Evolutionary conservation across 1,140 invertebrate species (phyloP).

Genomic region (Camponotus pennsylvanicus): DNA sequence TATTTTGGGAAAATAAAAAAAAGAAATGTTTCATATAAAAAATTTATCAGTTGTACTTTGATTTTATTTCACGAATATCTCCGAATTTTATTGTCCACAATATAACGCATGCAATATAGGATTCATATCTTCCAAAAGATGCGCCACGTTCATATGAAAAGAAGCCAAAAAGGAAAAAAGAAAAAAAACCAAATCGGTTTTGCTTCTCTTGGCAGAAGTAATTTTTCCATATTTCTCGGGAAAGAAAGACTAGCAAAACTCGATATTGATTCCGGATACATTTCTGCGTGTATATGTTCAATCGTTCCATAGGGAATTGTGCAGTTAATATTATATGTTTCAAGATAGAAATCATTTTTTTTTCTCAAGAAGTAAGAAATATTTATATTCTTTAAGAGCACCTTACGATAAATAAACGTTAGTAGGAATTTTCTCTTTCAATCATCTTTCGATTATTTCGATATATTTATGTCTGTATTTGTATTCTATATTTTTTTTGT

Average conservation of each 20-base stretch:
- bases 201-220: conserved; percentile 33
- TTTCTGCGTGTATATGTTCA: conserved; percentile 26
- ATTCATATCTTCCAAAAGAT: conserved; percentile 6
- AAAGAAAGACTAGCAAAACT: conserved; percentile 25
- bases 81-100: background rate
- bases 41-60: background rate
- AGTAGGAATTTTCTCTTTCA: background rate
- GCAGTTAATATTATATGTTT: conserved; percentile 63
- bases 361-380: background rate
- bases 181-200: conserved; percentile 40
- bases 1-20: conserved; percentile 4
- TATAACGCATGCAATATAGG: background rate
- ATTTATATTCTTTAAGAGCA: conserved; percentile 15
- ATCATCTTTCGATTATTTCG: background rate
- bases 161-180: background rate
- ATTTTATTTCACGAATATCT: background rate
- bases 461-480: background rate
- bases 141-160: background rate
- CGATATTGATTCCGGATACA: conserved; percentile 56
- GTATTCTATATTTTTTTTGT: background rate
- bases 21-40: background rate
- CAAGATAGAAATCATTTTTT: conserved; percentile 29
- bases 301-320: conserved; percentile 58
- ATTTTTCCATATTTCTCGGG: conserved; percentile 51
- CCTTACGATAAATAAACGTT: conserved; percentile 13